Conservation (phyloP, 35 echinoderm and acorn worm species). For the Nesometra sesokonis region DNA sequence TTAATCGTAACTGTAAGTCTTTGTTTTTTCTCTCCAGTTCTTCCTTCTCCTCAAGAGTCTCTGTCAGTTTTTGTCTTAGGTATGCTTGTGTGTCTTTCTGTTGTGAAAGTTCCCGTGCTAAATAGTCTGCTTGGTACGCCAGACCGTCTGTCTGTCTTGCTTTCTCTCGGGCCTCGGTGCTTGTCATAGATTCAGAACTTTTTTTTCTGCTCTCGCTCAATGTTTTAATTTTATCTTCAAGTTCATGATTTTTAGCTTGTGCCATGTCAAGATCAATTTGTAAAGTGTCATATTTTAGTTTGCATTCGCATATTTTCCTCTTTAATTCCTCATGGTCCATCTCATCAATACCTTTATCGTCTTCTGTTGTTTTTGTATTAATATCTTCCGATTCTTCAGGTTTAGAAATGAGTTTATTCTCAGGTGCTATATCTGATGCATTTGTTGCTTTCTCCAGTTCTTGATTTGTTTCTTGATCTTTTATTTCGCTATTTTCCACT, state of each 20-base stretch:
- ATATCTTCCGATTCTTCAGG: background rate
- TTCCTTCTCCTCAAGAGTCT: slow-evolving; percentile 72
- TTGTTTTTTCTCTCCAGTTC: slow-evolving; percentile 72
- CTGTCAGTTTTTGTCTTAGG: slow-evolving; percentile 75
- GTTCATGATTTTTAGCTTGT: background rate
- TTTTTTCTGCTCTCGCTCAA: slow-evolving; percentile 7
- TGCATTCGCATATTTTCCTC: slow-evolving; percentile 20
- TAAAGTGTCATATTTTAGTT: background rate
- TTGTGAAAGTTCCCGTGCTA: slow-evolving; percentile 69
- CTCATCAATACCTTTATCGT: slow-evolving; percentile 8
- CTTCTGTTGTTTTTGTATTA: background rate
- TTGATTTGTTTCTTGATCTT: background rate
- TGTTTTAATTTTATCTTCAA: slow-evolving; percentile 38
- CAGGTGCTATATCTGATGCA: background rate
- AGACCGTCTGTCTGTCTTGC: slow-evolving; percentile 55
- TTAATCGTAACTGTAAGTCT: slow-evolving; percentile 82
- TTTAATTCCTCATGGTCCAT: slow-evolving; percentile 12
- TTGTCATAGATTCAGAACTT: background rate
- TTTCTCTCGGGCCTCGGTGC: slow-evolving; percentile 9
- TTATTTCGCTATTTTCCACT: background rate
- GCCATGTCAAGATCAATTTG: background rate
- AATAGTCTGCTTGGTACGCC: slow-evolving; percentile 63
- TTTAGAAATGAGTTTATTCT: background rate
- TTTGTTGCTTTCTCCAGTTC: background rate
- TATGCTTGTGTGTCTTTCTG: slow-evolving; percentile 81